These are phyloP conservation scores for Scaptomyza caliginosa DNA, from an alignment of 2,888 invertebrate species.

Conservation along the genomic window DNA sequence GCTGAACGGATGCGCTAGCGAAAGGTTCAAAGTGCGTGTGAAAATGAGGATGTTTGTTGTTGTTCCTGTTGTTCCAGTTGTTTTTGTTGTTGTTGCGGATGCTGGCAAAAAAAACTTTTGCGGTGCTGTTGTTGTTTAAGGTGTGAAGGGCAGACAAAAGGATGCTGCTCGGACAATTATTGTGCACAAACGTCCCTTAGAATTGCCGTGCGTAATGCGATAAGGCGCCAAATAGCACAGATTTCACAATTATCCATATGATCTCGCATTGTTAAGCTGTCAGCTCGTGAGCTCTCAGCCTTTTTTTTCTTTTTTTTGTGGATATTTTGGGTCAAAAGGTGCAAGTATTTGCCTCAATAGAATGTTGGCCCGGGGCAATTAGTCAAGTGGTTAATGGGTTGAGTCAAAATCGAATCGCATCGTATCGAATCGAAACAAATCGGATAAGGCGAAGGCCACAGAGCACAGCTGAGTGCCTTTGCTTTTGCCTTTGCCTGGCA, in stretches of 20 bases:
- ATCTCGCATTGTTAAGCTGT: slow-evolving; percentile 55
- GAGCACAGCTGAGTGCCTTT: slow-evolving; percentile 25
- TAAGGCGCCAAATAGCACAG: slow-evolving; percentile 57
- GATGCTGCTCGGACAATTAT: slow-evolving; percentile 53
- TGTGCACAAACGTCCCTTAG: background rate
- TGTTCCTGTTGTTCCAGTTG: slow-evolving; percentile 44
- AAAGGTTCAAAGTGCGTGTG: slow-evolving; percentile 80
- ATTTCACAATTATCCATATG: slow-evolving; percentile 57
- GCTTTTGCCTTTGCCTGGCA: too few relatives aligned
- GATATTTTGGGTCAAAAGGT: slow-evolving; percentile 73
- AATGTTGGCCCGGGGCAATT: slow-evolving; percentile 54
- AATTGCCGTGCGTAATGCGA: slow-evolving; percentile 69
- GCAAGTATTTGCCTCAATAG: slow-evolving; percentile 12
- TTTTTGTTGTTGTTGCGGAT: slow-evolving; percentile 40
- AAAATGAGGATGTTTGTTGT: slow-evolving; percentile 70
- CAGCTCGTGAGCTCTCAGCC: slow-evolving; percentile 18
- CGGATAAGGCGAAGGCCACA: slow-evolving; percentile 48
- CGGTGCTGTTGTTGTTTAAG: slow-evolving; percentile 49
- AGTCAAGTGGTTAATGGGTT: slow-evolving; percentile 80
- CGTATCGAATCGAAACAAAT: slow-evolving; percentile 31
- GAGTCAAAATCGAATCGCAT: slow-evolving; percentile 32
- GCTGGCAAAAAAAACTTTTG: slow-evolving; percentile 66
- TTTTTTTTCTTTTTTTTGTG: slow-evolving; percentile 5
- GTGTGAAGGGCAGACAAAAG: slow-evolving; percentile 62
- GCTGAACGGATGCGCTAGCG: slow-evolving; percentile 23